Conservation (phyloP, 2,113 vertebrate species). For the Alces alces region DNA sequence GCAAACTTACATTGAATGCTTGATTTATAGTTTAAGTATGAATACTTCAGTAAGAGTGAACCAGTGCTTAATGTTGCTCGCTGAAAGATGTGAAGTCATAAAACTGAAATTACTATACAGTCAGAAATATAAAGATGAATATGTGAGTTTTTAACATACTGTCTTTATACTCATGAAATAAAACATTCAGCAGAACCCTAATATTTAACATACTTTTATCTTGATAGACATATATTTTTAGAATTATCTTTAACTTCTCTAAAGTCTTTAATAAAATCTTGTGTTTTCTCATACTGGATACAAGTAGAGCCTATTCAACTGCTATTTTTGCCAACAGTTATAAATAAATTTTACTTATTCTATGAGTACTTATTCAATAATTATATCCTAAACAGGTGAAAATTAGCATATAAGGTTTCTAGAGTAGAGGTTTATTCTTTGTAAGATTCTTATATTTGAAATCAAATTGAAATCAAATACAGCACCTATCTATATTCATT, state of each 20-base stretch:
- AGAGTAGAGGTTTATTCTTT: neutral
- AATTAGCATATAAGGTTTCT: neutral
- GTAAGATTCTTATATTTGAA: neutral
- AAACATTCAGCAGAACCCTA: neutral
- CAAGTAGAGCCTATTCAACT: neutral
- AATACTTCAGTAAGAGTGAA: conserved; percentile 40
- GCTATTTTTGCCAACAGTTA: neutral
- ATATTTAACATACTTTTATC: neutral
- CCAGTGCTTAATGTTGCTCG: conserved; percentile 13
- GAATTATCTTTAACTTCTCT: neutral
- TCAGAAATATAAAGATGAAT: neutral
- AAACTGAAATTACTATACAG: conserved; percentile 29
- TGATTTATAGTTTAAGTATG: conserved; percentile 53
- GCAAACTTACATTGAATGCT: conserved; percentile 24
- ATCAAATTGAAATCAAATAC: neutral
- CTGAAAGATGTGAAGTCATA: neutral
- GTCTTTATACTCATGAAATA: neutral
- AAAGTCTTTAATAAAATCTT: neutral
- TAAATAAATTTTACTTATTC: neutral
- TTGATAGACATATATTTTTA: neutral
- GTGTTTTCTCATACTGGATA: neutral
- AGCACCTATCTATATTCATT: neutral
- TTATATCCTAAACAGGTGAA: neutral
- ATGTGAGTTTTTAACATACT: conserved; percentile 25
- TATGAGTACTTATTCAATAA: neutral